Percentiles rank a stretch among this genome's conserved stretches.
Conservation (phyloP, 1,140 invertebrate species). For the Adoxophyes honmai region DNA sequence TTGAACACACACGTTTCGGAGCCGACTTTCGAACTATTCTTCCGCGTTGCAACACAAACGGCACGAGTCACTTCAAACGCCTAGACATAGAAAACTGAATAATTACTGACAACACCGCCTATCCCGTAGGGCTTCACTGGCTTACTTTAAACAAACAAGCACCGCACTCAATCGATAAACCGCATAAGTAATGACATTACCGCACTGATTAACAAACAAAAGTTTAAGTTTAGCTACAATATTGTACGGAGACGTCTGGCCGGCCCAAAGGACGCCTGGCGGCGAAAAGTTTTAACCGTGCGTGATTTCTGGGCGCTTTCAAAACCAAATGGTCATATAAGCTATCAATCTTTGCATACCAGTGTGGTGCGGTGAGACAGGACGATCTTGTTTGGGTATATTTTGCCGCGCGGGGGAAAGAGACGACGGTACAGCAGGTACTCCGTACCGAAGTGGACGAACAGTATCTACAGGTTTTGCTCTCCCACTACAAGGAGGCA, state of each 20-base stretch:
- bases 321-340: conserved; percentile 76
- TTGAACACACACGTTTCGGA: neutral
- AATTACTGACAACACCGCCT: conserved; percentile 28
- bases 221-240: conserved; percentile 28
- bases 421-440: conserved; percentile 63
- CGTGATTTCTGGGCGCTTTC: conserved; percentile 73
- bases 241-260: conserved; percentile 38
- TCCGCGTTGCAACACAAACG: neutral
- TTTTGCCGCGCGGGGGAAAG: conserved; percentile 48
- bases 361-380: conserved; percentile 69
- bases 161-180: conserved; percentile 36
- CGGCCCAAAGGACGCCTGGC: conserved; percentile 69
- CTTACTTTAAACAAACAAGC: conserved; percentile 44
- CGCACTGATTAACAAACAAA: conserved; percentile 32
- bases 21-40: neutral
- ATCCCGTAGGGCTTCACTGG: conserved; percentile 43
- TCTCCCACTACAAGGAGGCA: conserved; percentile 71
- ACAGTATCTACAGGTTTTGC: conserved; percentile 76
- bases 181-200: conserved; percentile 42
- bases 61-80: neutral
- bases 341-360: conserved; percentile 77
- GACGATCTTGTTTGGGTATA: conserved; percentile 34
- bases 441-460: conserved; percentile 63
- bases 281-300: conserved; percentile 71
- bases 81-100: conserved; percentile 33